These are phyloP conservation scores for Drosophila bocqueti DNA, from an alignment of 1,140 invertebrate species.

Conservation along the genomic window DNA sequence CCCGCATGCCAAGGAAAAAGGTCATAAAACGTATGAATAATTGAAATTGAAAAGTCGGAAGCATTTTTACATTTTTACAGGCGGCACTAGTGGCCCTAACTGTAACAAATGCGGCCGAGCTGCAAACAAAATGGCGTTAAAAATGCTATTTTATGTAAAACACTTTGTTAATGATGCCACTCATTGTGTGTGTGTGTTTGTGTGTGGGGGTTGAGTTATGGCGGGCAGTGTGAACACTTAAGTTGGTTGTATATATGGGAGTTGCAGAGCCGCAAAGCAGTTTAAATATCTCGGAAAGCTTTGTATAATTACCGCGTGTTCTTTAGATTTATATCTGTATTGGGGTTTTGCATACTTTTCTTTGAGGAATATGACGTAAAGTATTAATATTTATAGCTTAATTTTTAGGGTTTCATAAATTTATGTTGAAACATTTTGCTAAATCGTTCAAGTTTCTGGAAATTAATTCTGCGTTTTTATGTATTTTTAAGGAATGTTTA, in stretches of 20 bases:
- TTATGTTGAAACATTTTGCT: neutral
- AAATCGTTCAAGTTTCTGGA: neutral
- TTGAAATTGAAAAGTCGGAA: constrained; percentile 83
- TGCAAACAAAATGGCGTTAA: constrained; percentile 74
- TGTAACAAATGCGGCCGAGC: constrained; percentile 53
- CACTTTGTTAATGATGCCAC: constrained; percentile 72
- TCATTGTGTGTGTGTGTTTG: neutral
- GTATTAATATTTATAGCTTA: neutral
- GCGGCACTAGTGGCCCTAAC: constrained; percentile 33
- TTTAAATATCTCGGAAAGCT: neutral
- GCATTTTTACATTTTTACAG: constrained; percentile 72
- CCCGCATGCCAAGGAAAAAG: constrained; percentile 75
- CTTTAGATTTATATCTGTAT: neutral
- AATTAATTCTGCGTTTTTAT: neutral
- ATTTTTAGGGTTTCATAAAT: neutral
- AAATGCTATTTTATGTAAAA: constrained; percentile 80
- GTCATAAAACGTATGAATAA: constrained; percentile 82
- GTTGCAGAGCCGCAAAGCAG: neutral
- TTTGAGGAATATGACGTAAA: neutral
- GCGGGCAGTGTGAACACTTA: constrained; percentile 27
- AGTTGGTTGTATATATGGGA: constrained; percentile 3
- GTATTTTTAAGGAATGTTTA: too few relatives aligned
- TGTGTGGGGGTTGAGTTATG: constrained; percentile 22
- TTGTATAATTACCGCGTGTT: neutral
- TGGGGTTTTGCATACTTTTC: too few relatives aligned